These are phyloP conservation scores for Rhynchomys soricoides DNA, from an alignment of 2,113 vertebrate genomes.

Conservation along the genomic window DNA sequence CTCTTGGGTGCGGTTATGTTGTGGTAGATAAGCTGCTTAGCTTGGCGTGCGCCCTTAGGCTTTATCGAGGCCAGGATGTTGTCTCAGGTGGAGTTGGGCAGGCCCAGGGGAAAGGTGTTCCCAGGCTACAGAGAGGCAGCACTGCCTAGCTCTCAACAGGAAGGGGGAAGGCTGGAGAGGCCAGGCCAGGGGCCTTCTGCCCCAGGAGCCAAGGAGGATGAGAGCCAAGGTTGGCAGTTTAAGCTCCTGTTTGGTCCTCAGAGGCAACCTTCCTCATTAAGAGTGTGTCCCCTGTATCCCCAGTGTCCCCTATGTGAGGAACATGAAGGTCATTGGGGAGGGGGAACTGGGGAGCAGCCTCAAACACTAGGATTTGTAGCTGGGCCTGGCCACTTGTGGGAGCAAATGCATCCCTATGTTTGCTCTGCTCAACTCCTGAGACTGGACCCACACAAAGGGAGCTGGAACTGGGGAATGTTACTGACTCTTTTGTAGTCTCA, in stretches of 20 bases:
- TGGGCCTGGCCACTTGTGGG: background rate
- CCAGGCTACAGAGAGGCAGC: background rate
- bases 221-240: accelerated
- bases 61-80: conserved; percentile 72
- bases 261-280: accelerated
- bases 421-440: accelerated
- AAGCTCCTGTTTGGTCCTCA: too few relatives aligned
- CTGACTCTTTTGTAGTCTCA: accelerated
- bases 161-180: accelerated
- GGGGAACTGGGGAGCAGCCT: background rate
- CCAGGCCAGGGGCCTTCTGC: background rate
- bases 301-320: background rate
- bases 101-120: background rate
- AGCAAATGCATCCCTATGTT: accelerated
- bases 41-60: accelerated
- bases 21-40: background rate
- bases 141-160: background rate
- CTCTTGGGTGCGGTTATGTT: background rate
- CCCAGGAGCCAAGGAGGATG: accelerated
- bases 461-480: background rate
- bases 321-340: accelerated
- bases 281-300: accelerated
- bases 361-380: background rate
- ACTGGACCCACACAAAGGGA: background rate
- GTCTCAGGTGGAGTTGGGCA: conserved; percentile 62